phyloP scores from a whole-genome alignment of 2,888 invertebrate genomes.

The Synergus gifuensis region DNA sequence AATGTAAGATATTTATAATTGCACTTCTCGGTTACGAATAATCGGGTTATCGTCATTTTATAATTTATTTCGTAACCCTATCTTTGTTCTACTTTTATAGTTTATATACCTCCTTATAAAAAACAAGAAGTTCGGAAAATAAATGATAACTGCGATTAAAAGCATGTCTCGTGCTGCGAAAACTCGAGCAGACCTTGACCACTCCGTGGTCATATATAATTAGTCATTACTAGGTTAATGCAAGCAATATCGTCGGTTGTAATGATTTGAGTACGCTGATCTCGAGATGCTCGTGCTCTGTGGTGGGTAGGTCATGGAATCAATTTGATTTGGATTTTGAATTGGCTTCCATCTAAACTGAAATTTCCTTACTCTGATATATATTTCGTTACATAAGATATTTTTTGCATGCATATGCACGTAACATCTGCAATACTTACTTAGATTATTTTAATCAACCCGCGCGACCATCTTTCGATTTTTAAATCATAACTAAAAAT shows the following conservation, averaged over 20 bases:
- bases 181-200: not conserved
- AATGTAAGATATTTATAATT: slow-evolving; percentile 3
- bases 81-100: not conserved
- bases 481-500: not conserved
- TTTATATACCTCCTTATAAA: not conserved
- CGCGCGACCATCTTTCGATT: not conserved
- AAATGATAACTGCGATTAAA: not conserved
- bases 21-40: slow-evolving; percentile 3
- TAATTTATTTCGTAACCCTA: not conserved
- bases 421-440: not conserved
- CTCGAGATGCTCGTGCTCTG: not conserved
- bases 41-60: slow-evolving; percentile 19
- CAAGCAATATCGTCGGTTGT: slow-evolving; percentile 9
- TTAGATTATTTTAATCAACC: not conserved
- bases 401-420: not conserved
- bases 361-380: slow-evolving; percentile 18
- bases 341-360: not conserved
- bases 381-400: not conserved
- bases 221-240: slow-evolving; percentile 7
- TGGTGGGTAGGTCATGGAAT: not conserved
- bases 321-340: not conserved
- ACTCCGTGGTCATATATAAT: not conserved
- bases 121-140: not conserved
- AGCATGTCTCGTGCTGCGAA: not conserved
- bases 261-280: slow-evolving; percentile 13